A percentile compares a stretch with the other conserved stretches of the same genome.
phyloP scores from a whole-genome alignment of 1,140 invertebrate species.

The Druon quercuslanigerum region DNA sequence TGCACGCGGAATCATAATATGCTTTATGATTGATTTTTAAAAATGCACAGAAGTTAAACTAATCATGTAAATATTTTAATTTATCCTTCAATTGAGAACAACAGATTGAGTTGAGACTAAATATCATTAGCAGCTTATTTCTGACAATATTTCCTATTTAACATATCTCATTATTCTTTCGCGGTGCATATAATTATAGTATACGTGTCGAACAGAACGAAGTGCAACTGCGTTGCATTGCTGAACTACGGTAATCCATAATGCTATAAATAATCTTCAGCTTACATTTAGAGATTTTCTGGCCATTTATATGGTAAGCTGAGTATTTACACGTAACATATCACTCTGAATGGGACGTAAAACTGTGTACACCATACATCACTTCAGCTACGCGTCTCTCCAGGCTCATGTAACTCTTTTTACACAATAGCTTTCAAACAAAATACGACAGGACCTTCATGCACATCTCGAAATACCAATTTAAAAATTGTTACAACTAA shows the following conservation, averaged over 20 bases:
- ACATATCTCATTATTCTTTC: slow-evolving; percentile 17
- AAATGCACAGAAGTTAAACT: no score
- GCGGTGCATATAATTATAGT: neutral
- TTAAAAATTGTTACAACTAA: no score
- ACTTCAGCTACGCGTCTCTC: neutral
- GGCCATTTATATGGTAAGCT: slow-evolving; percentile 39
- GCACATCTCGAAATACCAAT: no score
- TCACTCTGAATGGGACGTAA: slow-evolving; percentile 36
- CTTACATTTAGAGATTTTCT: slow-evolving; percentile 38
- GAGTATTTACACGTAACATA: slow-evolving; percentile 45
- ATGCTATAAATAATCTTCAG: slow-evolving; percentile 21
- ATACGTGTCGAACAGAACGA: neutral
- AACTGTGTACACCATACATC: slow-evolving; percentile 1
- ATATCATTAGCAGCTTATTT: neutral
- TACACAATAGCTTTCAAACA: neutral
- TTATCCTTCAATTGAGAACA: neutral
- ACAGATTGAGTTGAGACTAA: neutral
- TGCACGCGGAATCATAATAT: no score
- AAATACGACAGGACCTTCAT: neutral
- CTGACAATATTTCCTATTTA: neutral
- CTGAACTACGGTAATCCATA: slow-evolving; percentile 11
- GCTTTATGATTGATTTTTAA: no score
- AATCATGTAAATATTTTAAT: neutral
- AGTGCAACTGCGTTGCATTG: slow-evolving; percentile 1
- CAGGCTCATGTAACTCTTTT: neutral